Evolutionary conservation across 2,113 vertebrate genomes (phyloP), one percentile per base, ranked within the genome.

Genomic region (Hydrochoerus hydrochaeris): DNA sequence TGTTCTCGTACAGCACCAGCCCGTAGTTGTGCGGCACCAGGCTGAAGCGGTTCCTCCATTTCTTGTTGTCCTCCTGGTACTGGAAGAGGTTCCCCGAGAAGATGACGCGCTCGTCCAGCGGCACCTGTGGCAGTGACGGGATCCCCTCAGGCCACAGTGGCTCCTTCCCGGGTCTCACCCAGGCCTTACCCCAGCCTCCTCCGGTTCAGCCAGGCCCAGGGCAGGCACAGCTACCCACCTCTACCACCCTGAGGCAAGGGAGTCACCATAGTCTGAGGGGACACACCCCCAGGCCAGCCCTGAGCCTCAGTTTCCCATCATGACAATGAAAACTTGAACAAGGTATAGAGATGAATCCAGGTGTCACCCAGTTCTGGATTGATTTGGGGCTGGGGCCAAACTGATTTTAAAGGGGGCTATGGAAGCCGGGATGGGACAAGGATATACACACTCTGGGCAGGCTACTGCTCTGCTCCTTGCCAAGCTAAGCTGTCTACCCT

Each of bases 61-160:
- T 99, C 98, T 99, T 99, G 96, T 98, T 99, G 97, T 99, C 99
- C 91, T 99, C 99, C 41, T 99, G 98, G 97, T 99, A 99, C 98
- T 99, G 99, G 97, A 99, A 99, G 82, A 99, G 98, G 97, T 98
- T 99, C 65, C 99, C 99, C 0, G 99, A 99, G 98, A 99, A 99
- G 98, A 99, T 99, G 97, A 98, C 98, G 0, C 98, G 99, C 91
- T 99, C 99, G 3, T 99, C 99, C 95, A 99, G 98, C 0, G 99
- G 99, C n/a, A 99, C 98, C 99, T 99, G 93, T 0, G 35, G 20
- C 7, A 81, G 41, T 17, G 28, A 16, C 1, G 1, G 49, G 17
- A 28, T 24, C 30, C 67, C 58, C 80, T 38, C 63, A 83, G 69
- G 78, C 4, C 65, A 41, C 24, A 10, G n/a, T 1, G 9, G 26